These are phyloP conservation scores for Suncus etruscus DNA, from an alignment of 2,113 vertebrate genomes.

Conservation along the genomic window DNA sequence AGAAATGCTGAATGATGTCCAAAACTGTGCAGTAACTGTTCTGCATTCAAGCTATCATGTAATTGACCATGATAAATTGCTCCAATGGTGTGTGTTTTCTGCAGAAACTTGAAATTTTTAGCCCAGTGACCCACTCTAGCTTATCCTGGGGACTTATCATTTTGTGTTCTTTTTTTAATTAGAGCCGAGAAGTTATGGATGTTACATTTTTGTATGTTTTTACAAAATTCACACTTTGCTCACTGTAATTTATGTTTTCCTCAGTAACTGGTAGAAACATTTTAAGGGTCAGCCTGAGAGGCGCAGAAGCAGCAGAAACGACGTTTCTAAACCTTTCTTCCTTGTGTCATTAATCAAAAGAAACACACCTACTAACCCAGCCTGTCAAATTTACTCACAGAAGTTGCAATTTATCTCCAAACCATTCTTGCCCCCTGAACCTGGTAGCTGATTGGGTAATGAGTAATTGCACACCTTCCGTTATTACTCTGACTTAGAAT, in stretches of 20 bases:
- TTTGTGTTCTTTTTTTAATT: slow-evolving; percentile 71
- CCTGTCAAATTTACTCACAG: slow-evolving; percentile 78
- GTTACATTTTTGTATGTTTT: slow-evolving; percentile 69
- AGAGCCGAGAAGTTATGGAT: slow-evolving; percentile 39
- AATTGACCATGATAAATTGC: slow-evolving; percentile 58
- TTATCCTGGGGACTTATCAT: slow-evolving; percentile 46
- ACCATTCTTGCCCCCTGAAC: slow-evolving; percentile 74
- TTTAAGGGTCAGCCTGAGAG: slow-evolving; percentile 78
- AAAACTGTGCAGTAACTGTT: not conserved
- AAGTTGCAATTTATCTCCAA: slow-evolving; percentile 81
- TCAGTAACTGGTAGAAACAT: slow-evolving; percentile 73
- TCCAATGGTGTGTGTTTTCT: slow-evolving; percentile 26
- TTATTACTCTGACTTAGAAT: slow-evolving; percentile 75
- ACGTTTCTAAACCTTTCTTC: slow-evolving; percentile 74
- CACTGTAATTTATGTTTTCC: slow-evolving; percentile 79
- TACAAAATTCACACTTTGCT: slow-evolving; percentile 73
- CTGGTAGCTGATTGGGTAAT: slow-evolving; percentile 82
- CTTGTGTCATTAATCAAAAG: slow-evolving; percentile 82
- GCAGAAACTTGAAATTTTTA: slow-evolving; percentile 53
- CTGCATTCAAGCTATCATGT: not conserved
- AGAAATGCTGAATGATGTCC: slow-evolving; percentile 37
- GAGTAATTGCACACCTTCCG: slow-evolving; percentile 82
- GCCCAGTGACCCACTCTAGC: slow-evolving; percentile 34
- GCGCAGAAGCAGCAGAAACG: slow-evolving; percentile 77
- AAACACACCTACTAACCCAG: slow-evolving; percentile 76